Evolutionary conservation across 1,140 invertebrate species (phyloP), one percentile per base, ranked within the genome.

Genomic region (Luehdorfia chinensis): DNA sequence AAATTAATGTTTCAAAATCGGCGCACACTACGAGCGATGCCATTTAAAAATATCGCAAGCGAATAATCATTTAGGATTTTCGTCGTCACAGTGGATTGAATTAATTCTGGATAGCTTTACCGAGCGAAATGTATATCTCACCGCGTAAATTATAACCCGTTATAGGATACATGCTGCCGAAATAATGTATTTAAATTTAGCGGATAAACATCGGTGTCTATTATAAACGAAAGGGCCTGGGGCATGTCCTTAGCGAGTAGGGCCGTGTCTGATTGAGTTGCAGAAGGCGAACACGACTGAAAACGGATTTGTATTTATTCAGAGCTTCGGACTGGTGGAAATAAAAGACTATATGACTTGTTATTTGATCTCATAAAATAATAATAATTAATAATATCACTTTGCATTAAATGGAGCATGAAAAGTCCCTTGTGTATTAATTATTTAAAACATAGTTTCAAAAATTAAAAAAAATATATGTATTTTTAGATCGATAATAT

Each of bases 1-100:
- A 60, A 47, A 50, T 44, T 47, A 59, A 55, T 63, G 55, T 47
- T 62, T 25, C 44, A 52, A n/a, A 53, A 19, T 43, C 30, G 52
- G 65, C 66, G 73, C 75, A 76, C 74, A 72, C 43, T 15, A 23
- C 13, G 45, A 49, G 41, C 47, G 31, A 48, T 59, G 46, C 55
- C 51, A 63, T 65, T 68, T 66, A 56, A 66, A 70, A 75, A 78
- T 59, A 66, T 76, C 73, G 67, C 73, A 71, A 69, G 68, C 46
- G 48, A 41, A 55, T 4, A 23, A 37, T 52, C 23, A 21, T 27
- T 16, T 56, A 49, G 27, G 21, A 23, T 13, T 19, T 14, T 57
- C 46, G 39, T 52, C 33, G 30, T 63, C 58, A 48, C 47, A 56
- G 56, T 68, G 49, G 33, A 33, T 59, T 34, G 19, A 52, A 50